These are phyloP conservation scores for Sminthopsis crassicaudata DNA, from an alignment of 2,113 vertebrate species.

Conservation along the genomic window DNA sequence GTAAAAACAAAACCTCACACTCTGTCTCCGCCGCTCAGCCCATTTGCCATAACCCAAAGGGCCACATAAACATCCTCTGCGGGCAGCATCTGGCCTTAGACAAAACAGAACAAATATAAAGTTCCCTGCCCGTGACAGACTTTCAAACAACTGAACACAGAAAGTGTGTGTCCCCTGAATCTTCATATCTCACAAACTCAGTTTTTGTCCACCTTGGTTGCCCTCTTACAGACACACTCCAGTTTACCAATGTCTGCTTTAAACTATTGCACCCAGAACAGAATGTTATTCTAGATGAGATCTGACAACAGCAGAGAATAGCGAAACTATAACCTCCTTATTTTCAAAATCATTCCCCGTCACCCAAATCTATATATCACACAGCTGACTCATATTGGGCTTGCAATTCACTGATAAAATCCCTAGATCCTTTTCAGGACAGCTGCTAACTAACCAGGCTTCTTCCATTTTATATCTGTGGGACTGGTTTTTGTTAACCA, in stretches of 20 bases:
- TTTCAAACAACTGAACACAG: not conserved
- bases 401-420: not conserved
- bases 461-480: not conserved
- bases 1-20: no score
- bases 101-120: not conserved
- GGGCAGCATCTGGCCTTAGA: no score
- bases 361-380: not conserved
- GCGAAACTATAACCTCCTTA: not conserved
- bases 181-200: not conserved
- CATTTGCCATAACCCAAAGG: no score
- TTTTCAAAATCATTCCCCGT: not conserved
- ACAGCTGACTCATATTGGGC: not conserved
- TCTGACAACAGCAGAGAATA: not conserved
- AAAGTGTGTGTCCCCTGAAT: not conserved
- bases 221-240: not conserved
- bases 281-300: not conserved
- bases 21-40: no score
- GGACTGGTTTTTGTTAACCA: not conserved
- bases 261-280: not conserved
- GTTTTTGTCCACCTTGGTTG: not conserved
- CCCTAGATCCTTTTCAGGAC: not conserved
- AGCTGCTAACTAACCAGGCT: not conserved
- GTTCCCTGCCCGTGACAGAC: not conserved
- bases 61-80: no score
- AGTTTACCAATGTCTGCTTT: not conserved